Conservation (phyloP, 2,797 vertebrate species). For the Moxostoma hubbsi region DNA sequence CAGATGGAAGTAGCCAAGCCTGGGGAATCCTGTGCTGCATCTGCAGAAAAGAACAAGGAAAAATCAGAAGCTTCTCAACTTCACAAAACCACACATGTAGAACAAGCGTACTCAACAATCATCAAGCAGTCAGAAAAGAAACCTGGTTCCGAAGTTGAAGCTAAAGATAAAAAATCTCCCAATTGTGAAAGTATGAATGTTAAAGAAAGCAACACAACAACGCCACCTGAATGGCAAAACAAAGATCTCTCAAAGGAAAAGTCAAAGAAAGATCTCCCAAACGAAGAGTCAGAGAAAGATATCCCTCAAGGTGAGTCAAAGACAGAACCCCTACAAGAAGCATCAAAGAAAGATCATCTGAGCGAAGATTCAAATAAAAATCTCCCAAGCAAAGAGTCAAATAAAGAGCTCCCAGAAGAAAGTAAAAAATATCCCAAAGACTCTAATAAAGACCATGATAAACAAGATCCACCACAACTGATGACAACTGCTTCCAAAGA, state of each 20-base stretch:
- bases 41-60: constrained; percentile 28
- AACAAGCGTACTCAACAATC: constrained; percentile 29
- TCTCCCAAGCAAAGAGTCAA: no score
- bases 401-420: no score
- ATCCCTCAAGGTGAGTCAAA: no score
- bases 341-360: no score
- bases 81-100: constrained; percentile 46
- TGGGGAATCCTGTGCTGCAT: background rate
- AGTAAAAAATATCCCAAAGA: constrained; percentile 2
- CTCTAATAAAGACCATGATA: constrained; percentile 6
- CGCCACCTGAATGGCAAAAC: background rate
- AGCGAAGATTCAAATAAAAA: no score
- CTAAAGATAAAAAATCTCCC: constrained; percentile 4
- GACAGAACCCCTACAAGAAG: no score
- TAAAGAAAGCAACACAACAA: background rate
- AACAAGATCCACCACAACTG: background rate
- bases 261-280: no score
- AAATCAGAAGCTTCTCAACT: background rate
- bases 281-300: no score
- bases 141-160: background rate
- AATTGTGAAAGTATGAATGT: background rate
- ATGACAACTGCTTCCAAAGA: background rate
- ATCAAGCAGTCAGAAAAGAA: constrained; percentile 9
- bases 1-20: constrained; percentile 42
- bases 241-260: no score